phyloP scores from a whole-genome alignment of 2,888 invertebrate genomes.

The Amiota mariae region DNA sequence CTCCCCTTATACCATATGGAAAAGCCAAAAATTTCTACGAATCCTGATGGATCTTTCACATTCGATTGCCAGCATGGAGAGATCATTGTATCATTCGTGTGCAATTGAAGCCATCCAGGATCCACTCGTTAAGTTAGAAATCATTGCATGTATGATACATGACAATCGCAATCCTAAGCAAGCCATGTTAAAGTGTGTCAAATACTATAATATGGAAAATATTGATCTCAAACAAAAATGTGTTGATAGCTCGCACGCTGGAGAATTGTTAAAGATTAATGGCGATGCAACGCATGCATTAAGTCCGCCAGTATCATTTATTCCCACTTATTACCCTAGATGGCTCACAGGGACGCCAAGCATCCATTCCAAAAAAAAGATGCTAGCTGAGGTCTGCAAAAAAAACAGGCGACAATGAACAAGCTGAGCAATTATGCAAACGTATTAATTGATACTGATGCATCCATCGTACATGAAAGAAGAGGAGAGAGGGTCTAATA shows the following conservation, averaged over 20 bases:
- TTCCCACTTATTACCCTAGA: constrained; percentile 87
- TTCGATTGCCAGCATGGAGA: constrained; percentile 88
- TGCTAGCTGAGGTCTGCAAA: constrained; percentile 81
- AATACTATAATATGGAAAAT: constrained; percentile 78
- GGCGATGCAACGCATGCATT: constrained; percentile 84
- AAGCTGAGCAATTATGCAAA: constrained; percentile 67
- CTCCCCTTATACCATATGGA: constrained; percentile 86
- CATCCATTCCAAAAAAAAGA: constrained; percentile 83
- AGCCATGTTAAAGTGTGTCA: constrained; percentile 82
- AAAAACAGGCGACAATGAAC: constrained; percentile 75
- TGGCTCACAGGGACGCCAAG: constrained; percentile 80
- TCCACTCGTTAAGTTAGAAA: constrained; percentile 77
- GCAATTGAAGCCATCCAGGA: constrained; percentile 79
- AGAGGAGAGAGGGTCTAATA: too few relatives aligned
- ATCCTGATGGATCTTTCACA: constrained; percentile 74
- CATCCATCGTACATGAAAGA: background rate
- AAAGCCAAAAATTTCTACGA: constrained; percentile 81
- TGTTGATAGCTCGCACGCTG: constrained; percentile 78
- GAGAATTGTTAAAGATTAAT: constrained; percentile 80
- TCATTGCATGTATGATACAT: constrained; percentile 87
- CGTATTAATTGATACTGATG: background rate
- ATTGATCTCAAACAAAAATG: constrained; percentile 81
- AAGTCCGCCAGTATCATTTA: constrained; percentile 80
- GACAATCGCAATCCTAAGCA: constrained; percentile 83
- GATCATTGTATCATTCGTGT: constrained; percentile 85